Evolutionary conservation across 2,888 invertebrate species (phyloP), one percentile per base, ranked within the genome.

Genomic region (Amitus sp.): DNA sequence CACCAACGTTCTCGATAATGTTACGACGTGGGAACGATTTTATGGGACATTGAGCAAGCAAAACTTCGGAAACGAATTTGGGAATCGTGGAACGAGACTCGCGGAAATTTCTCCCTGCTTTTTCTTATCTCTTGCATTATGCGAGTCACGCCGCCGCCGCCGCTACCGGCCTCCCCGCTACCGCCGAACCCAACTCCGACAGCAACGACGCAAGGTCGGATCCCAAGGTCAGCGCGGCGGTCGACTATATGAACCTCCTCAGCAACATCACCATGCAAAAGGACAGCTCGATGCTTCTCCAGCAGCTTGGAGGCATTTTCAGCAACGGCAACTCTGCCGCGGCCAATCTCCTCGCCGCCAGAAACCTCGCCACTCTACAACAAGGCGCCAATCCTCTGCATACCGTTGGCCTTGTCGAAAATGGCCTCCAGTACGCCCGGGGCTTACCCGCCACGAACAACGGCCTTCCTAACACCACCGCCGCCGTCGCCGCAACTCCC

Each of bases 401-500:
- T 12, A 51, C 74, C 3, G 79, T 79, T 1, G 79, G 79, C 0
- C 66, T 79, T 2, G 79, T 80, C 0, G 79, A 80, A 48, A 80
- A 79, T 52, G 80, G 80, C 0, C 68, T 79, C 0, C 79, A 78
- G 53, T 79, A 80, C 76, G 65, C 75, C n/a, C 18, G 42, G 20
- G 9, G 9, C 13, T 15, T 37, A 5, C 37, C 40, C 70, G 56
- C 78, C 19, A 20, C 23, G 84, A 37, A 82, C 83, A 18, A 75
- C 83, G 28, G 75, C 82, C 6, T 9, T 9, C 5, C 12, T 13
- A 23, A 4, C 13, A 12, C 17, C 13, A 83, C 84, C 40, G 84
- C 4, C 37, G 83, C 65, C 33, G 6, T 2, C 49, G 83, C 84
- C 18, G 83, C n/a, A n/a, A n/a, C n/a, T n/a, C n/a, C n/a, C 84